Evolutionary conservation across 2,888 invertebrate species (phyloP).

Genomic region (Aphidoletes aphidimyza): DNA sequence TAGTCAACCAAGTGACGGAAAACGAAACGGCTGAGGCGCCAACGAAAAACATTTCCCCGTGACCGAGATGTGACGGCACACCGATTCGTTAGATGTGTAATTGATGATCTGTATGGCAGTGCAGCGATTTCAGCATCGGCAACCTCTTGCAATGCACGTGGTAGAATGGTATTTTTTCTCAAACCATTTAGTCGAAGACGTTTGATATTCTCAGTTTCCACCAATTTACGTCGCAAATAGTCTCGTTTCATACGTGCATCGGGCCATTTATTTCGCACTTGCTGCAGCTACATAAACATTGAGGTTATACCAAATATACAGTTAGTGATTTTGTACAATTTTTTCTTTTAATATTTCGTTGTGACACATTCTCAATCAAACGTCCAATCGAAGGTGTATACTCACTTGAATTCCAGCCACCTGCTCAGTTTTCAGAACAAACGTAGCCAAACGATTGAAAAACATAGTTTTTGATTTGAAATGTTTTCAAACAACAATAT

Average conservation of each 20-base stretch:
- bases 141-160: conserved; percentile 80
- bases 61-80: conserved; percentile 92
- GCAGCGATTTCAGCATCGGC: conserved; percentile 81
- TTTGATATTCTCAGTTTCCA: conserved; percentile 78
- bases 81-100: conserved; percentile 75
- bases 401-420: conserved; percentile 2
- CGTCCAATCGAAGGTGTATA: neutral
- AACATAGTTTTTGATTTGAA: neutral
- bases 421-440: neutral
- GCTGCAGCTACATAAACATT: conserved; percentile 71
- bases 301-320: neutral
- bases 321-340: neutral
- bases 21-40: conserved; percentile 71
- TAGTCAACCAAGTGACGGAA: neutral
- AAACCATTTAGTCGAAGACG: conserved; percentile 85
- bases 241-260: conserved; percentile 89
- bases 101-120: conserved; percentile 79
- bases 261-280: conserved; percentile 80
- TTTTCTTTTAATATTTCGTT: neutral
- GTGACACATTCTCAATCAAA: neutral
- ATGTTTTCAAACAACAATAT: neutral
- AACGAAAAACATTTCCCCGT: conserved; percentile 80
- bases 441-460: neutral
- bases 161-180: conserved; percentile 86
- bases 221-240: conserved; percentile 81